These are phyloP conservation scores for Conistra vaccinii DNA, from an alignment of 2,888 invertebrate genomes.

Conservation along the genomic window DNA sequence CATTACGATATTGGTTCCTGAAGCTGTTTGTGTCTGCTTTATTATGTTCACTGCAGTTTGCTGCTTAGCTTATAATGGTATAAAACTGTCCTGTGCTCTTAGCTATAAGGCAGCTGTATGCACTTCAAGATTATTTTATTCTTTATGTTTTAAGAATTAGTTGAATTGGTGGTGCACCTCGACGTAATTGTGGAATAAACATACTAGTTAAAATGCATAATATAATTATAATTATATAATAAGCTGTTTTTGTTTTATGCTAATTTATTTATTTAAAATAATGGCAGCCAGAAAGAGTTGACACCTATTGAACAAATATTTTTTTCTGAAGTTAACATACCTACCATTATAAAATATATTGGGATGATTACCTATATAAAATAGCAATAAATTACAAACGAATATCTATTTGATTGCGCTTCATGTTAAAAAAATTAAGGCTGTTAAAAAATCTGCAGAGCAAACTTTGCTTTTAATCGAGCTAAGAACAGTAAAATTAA, in stretches of 20 bases:
- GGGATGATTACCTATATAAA: background rate
- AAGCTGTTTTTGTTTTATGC: too few relatives aligned
- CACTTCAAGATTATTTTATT: too few relatives aligned
- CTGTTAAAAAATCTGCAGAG: background rate
- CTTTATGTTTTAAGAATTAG: background rate
- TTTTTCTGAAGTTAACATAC: constrained; percentile 6
- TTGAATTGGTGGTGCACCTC: constrained; percentile 6
- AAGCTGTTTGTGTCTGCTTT: too few relatives aligned
- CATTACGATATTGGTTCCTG: background rate
- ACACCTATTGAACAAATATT: background rate
- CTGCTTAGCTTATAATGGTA: constrained; percentile 4
- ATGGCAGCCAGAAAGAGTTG: too few relatives aligned
- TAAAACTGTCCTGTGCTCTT: constrained; percentile 14
- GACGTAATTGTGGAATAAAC: background rate
- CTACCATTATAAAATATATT: background rate
- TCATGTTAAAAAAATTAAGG: background rate
- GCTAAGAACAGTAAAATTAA: too few relatives aligned
- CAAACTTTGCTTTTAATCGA: background rate
- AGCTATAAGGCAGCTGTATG: constrained; percentile 18
- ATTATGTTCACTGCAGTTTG: background rate
- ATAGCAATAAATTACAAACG: background rate
- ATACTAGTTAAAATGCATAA: constrained; percentile 30
- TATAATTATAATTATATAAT: too few relatives aligned
- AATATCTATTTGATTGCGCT: background rate
- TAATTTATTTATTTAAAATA: too few relatives aligned